Conservation (phyloP, 2,113 vertebrate genomes). For the Myanophis thanlyinensis region DNA sequence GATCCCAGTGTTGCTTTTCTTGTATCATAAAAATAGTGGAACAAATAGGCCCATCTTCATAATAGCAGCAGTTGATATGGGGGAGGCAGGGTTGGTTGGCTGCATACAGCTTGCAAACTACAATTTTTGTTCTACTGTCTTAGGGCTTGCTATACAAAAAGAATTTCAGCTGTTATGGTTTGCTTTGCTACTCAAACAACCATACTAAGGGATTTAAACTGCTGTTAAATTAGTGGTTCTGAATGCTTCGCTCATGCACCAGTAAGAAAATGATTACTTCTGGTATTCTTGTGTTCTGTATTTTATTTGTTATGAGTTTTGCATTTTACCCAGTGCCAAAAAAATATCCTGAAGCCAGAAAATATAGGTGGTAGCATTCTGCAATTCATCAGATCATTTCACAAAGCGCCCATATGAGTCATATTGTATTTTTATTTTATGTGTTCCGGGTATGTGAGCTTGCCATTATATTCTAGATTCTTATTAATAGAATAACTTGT, state of each 20-base stretch:
- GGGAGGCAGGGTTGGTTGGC: not conserved
- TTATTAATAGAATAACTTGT: not conserved
- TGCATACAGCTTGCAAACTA: not conserved
- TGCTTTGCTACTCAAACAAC: not conserved
- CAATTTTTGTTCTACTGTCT: not conserved
- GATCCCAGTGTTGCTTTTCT: not conserved
- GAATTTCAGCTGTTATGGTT: not conserved
- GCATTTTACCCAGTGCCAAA: not conserved
- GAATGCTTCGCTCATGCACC: not conserved
- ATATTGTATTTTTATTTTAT: not conserved
- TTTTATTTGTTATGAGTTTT: not conserved
- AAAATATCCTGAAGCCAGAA: not conserved
- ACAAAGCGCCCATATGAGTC: not conserved
- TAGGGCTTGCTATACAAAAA: not conserved
- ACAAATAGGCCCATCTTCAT: not conserved
- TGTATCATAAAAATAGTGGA: no score
- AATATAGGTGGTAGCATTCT: not conserved
- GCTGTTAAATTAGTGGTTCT: not conserved
- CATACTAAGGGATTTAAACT: not conserved
- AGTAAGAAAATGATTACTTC: not conserved
- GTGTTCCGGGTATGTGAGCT: not conserved
- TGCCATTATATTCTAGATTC: not conserved
- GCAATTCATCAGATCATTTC: not conserved
- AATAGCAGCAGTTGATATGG: not conserved
- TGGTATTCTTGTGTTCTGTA: no score